These are phyloP conservation scores for Pogonocichla stellata DNA, from an alignment of 2,113 vertebrate genomes.

Conservation along the genomic window DNA sequence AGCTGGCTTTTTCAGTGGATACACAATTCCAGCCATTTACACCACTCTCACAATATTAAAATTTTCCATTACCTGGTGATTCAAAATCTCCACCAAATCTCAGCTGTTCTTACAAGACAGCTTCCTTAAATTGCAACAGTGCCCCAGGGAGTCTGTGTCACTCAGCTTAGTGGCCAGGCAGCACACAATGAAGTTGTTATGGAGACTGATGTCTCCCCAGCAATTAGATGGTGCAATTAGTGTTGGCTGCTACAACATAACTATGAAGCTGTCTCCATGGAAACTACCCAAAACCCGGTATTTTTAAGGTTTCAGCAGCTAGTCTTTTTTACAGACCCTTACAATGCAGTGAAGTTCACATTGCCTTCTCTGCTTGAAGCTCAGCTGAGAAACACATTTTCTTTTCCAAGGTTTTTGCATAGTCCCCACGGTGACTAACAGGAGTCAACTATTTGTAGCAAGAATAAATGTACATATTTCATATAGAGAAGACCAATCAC, in stretches of 20 bases:
- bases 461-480: not conserved
- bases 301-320: conserved; percentile 48
- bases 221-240: conserved; percentile 63
- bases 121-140: not conserved
- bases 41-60: not conserved
- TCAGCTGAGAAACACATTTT: not conserved
- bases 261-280: conserved; percentile 58
- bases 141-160: not conserved
- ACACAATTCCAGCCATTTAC: not conserved
- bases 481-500: not conserved
- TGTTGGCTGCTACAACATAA: conserved; percentile 33
- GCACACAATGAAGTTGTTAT: conserved; percentile 57
- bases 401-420: not conserved
- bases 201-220: conserved; percentile 55
- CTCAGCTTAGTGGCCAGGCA: not conserved
- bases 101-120: not conserved
- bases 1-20: not conserved
- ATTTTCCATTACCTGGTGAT: not conserved
- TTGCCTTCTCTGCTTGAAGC: conserved; percentile 18
- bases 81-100: not conserved
- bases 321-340: conserved; percentile 30
- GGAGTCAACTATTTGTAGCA: not conserved
- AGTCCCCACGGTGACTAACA: not conserved
- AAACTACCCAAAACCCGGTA: conserved; percentile 56
- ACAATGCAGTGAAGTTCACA: conserved; percentile 32